Base-by-base conservation (phyloP, 2,113 vertebrate genomes). In the Naja naja region DNA sequence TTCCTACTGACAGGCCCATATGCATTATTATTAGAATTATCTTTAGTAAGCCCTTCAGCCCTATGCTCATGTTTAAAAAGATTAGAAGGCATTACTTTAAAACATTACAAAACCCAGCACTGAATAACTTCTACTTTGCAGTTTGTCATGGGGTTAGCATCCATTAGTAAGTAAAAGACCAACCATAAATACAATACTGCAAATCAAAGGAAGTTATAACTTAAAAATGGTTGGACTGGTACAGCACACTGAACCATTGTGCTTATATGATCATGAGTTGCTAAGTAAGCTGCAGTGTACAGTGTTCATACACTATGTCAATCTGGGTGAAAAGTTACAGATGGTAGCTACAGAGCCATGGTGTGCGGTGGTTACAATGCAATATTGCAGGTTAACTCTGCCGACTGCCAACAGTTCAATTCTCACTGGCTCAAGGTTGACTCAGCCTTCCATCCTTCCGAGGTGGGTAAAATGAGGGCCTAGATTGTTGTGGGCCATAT, bases 181-280 rank as follows among this genome's bases (percentile, higher is more conserved):
- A 52, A 86, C 43, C 89, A 58, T 81, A 90, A 9, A 45, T 86
- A 93, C 14, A 85, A 8, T 64, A 86, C 92, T 95, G 92, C 87
- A 90, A 92, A 95, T 56, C 16, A 94, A 96, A 88, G 9, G 43
- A 93, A 97, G 95, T 27, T 96, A 91, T 88, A 94, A 88, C 90
- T 93, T 96, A 89, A 92, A 94, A 55, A 90, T 81, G 34, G 69
- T 20, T 39, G 34, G 69, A 14, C 18, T 81, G 2, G 69, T 6
- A 39, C 20, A 81, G 34, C 69, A 81, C n/a, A 7, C 69, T 74
- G 2, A 74, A 74, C n/a, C 5, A 39, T 20, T 81, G 47, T 49
- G 69, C 5, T 74, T 74, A 34, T 16, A 74, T 74, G 69, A 39
- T 81, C 34, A 39, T 81, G 18, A 8, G 34, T 81, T 81, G 69